Base-by-base conservation (phyloP, 1,140 invertebrate species). In the Leptonema lineaticorne region DNA sequence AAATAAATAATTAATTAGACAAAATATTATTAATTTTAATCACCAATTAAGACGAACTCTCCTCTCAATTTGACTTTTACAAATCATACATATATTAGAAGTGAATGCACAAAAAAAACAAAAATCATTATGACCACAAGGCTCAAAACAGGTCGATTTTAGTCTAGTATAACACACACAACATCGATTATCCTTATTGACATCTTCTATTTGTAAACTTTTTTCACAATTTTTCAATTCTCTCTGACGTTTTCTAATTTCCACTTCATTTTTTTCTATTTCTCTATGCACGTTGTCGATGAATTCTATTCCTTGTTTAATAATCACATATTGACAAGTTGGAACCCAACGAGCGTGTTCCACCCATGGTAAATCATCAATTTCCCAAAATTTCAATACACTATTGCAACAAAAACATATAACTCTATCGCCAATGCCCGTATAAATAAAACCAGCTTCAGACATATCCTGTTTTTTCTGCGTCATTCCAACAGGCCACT, bases 391-490 rank as follows among this genome's bases (percentile, higher is more conserved):
- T 9, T n/a, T 41, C 4, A 62, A 9, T 46, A 8, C 27, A 22
- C 26, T 22, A 4, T 8, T n/a, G 14, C 59, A 62, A 14, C 8
- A 46, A 24, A 45, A 62, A 14, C 59, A 62, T 46, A 24, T 5
- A 7, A 46, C 41, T 11, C 46, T 45, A 45, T 62, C 59, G 11
- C 16, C 24, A 4, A 2, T 1, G 9, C 41, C 41, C 2, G 41
- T 45, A 16, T 62, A 62, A 6, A 62, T n/a, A 26, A 62, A 62
- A 8, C 59, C 59, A 41, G 59, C 59, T 45, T 62, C 59, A 7
- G 59, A 33, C 41, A 62, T 16, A 1, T 45, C 16, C 28, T 7
- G 8, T 3, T 14, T 14, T 22, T 8, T 30, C n/a, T 37, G 28
- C 11, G 8, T 16, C n/a, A 33, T 22, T 9, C 4, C 57, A 11